phyloP scores from a whole-genome alignment of 2,888 invertebrate species.

The Epiblema foenella region DNA sequence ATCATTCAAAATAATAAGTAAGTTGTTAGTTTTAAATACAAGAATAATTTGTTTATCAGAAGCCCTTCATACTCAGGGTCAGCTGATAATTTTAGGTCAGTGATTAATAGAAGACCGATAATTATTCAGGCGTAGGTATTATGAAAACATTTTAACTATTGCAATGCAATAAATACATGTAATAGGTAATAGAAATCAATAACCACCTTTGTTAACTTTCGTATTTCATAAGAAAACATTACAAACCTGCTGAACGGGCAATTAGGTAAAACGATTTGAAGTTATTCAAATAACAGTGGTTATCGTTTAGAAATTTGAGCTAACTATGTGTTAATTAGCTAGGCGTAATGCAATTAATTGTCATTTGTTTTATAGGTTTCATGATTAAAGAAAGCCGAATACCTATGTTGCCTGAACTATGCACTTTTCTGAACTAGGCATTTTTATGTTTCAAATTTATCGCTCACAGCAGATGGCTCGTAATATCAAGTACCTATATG shows the following conservation, averaged over 20 bases:
- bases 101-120: constrained; percentile 3
- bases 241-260: constrained; percentile 16
- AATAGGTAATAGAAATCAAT: constrained; percentile 14
- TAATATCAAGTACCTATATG: too few relatives aligned
- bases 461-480: background rate
- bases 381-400: constrained; percentile 17
- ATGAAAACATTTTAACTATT: constrained; percentile 10
- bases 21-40: background rate
- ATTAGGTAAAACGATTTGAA: constrained; percentile 35
- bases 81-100: constrained; percentile 25
- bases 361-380: constrained; percentile 13
- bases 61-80: constrained; percentile 31
- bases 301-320: constrained; percentile 13
- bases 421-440: background rate
- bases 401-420: background rate
- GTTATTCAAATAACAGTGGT: constrained; percentile 38
- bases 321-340: background rate
- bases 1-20: background rate
- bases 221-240: constrained; percentile 32
- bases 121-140: constrained; percentile 20
- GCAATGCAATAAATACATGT: background rate
- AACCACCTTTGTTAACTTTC: constrained; percentile 21
- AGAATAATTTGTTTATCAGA: constrained; percentile 11
- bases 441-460: background rate
- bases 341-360: constrained; percentile 9